These are phyloP conservation scores for Semotilus atromaculatus DNA, from an alignment of 2,797 vertebrate species.

Conservation along the genomic window DNA sequence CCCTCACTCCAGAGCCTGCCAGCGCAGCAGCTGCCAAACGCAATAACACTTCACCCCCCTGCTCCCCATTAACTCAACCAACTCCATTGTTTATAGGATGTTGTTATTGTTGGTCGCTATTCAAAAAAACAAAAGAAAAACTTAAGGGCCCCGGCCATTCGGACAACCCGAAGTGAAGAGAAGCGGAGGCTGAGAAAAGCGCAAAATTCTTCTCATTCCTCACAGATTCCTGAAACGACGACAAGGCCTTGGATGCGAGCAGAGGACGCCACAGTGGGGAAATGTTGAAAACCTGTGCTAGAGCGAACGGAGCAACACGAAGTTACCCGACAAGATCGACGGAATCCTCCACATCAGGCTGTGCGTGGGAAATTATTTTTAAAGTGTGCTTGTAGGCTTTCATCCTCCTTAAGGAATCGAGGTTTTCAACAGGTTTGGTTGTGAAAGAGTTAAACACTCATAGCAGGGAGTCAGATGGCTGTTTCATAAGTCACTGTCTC, in stretches of 20 bases:
- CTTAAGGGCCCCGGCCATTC: conserved; percentile 79
- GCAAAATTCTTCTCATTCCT: conserved; percentile 82
- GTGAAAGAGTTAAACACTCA: conserved; percentile 39
- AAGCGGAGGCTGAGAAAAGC: conserved; percentile 68
- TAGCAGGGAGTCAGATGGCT: conserved; percentile 43
- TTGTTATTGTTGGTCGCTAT: conserved; percentile 94
- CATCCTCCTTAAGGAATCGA: conserved; percentile 48
- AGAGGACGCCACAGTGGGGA: conserved; percentile 72
- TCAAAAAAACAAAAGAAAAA: conserved; percentile 89
- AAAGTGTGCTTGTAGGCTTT: background rate
- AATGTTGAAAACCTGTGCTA: conserved; percentile 62
- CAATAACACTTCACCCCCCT: conserved; percentile 83
- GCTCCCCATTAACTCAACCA: conserved; percentile 80
- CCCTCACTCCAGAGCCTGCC: conserved; percentile 70
- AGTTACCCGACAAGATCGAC: conserved; percentile 61
- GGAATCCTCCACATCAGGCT: background rate
- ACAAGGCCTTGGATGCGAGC: conserved; percentile 69
- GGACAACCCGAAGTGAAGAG: conserved; percentile 79
- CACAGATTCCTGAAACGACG: conserved; percentile 77
- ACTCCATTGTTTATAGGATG: conserved; percentile 95
- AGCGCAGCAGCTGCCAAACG: conserved; percentile 80
- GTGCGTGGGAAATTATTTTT: background rate
- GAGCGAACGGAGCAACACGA: conserved; percentile 70
- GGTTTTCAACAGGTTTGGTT: conserved; percentile 24
- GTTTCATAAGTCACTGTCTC: conserved; percentile 45